Evolutionary conservation across 2,797 vertebrate genomes (phyloP).

Genomic region (Liasis olivaceus): DNA sequence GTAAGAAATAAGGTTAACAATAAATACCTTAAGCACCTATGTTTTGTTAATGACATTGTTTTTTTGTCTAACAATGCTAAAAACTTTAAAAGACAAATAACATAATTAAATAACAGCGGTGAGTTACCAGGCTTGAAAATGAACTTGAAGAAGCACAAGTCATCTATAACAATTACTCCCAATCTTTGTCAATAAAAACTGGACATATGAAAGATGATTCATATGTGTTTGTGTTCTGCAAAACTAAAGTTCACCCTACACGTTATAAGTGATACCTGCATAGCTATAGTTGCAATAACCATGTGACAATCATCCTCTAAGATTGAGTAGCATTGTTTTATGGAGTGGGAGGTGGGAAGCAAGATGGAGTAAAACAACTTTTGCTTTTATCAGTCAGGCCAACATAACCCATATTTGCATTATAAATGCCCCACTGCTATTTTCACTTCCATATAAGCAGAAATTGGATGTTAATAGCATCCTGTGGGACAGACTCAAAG

Average conservation of each 20-base stretch:
- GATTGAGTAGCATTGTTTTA: neutral
- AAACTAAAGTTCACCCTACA: neutral
- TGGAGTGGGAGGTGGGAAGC: neutral
- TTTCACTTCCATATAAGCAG: neutral
- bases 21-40: neutral
- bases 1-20: neutral
- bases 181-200: neutral
- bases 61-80: too few species aligned
- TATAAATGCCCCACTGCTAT: neutral
- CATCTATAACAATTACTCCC: neutral
- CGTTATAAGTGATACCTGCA: neutral
- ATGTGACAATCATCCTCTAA: neutral
- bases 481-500: neutral
- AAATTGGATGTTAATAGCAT: neutral
- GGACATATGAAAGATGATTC: too few species aligned
- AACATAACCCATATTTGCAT: neutral
- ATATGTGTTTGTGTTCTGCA: neutral
- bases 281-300: neutral
- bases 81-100: neutral
- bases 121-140: neutral
- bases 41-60: neutral
- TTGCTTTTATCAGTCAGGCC: neutral
- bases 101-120: neutral
- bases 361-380: neutral
- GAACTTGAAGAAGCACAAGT: neutral